phyloP scores from a whole-genome alignment of 64 coral and sea anemone genomes.

The Montipora cactus region DNA sequence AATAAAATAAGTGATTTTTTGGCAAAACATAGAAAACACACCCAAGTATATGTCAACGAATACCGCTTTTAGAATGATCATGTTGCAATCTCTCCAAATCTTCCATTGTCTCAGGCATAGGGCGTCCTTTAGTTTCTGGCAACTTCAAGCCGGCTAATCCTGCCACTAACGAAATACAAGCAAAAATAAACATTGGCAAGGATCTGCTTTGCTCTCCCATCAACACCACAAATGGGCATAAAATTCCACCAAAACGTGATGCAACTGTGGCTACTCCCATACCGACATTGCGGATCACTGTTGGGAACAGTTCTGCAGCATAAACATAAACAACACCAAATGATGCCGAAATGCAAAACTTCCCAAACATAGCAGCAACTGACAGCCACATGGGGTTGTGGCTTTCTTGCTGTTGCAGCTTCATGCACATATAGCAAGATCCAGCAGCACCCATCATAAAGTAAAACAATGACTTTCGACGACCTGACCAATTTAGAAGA shows the following conservation, averaged over 20 bases:
- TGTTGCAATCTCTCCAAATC: constrained; percentile 65
- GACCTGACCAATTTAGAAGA: constrained; percentile 68
- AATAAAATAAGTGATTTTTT: too few species aligned
- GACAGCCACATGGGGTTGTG: constrained; percentile 32
- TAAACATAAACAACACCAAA: constrained; percentile 88
- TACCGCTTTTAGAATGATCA: constrained; percentile 17
- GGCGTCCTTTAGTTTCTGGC: constrained; percentile 82
- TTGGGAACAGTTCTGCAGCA: constrained; percentile 84
- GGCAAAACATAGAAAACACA: too few species aligned
- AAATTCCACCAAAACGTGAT: constrained; percentile 72
- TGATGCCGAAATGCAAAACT: constrained; percentile 80
- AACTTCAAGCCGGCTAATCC: constrained; percentile 58
- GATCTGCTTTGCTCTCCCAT: constrained; percentile 79
- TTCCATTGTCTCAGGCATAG: constrained; percentile 87
- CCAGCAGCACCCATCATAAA: constrained; percentile 77
- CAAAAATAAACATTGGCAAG: constrained; percentile 87
- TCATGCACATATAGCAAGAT: constrained; percentile 77
- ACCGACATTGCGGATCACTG: constrained; percentile 87
- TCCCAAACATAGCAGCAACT: constrained; percentile 61
- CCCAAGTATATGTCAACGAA: not conserved
- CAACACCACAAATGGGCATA: constrained; percentile 79
- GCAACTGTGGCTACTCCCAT: constrained; percentile 79
- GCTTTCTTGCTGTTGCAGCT: constrained; percentile 41
- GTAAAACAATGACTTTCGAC: constrained; percentile 76
- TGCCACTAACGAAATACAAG: constrained; percentile 55